These are phyloP conservation scores for Temnopleurus reevesii DNA, from an alignment of 53 echinoderm and acorn worm species.

Conservation along the genomic window DNA sequence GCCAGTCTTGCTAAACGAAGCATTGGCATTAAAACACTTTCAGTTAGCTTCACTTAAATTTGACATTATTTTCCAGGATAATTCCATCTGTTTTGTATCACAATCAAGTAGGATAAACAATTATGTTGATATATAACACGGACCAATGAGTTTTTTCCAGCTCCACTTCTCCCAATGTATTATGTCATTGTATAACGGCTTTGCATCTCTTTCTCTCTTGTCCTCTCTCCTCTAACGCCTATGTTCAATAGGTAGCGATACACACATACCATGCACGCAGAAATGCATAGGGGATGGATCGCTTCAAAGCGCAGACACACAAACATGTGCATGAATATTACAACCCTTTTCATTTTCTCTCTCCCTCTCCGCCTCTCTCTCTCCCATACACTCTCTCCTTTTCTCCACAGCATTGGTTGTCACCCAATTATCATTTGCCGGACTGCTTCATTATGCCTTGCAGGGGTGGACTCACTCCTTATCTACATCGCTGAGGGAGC, in stretches of 20 bases:
- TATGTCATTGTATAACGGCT: slow-evolving; percentile 16
- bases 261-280: neutral
- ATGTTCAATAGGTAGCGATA: slow-evolving; percentile 20
- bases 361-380: slow-evolving; percentile 17
- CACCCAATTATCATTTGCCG: slow-evolving; percentile 30
- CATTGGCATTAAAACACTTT: neutral
- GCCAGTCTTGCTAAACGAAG: neutral
- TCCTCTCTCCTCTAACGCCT: slow-evolving; percentile 23
- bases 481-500: neutral
- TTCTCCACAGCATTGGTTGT: neutral
- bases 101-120: neutral
- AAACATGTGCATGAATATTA: slow-evolving; percentile 12
- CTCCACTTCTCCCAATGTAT: neutral
- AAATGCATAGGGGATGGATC: neutral
- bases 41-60: neutral
- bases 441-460: slow-evolving; percentile 19
- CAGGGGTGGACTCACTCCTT: neutral
- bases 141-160: neutral
- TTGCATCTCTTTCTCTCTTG: slow-evolving; percentile 20
- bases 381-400: slow-evolving; percentile 6
- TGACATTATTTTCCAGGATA: neutral
- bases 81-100: neutral
- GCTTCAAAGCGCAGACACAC: neutral
- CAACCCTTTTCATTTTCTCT: slow-evolving; percentile 5
- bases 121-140: neutral